Conservation (phyloP, 2,888 invertebrate species). For the Fabriciana adippe region DNA sequence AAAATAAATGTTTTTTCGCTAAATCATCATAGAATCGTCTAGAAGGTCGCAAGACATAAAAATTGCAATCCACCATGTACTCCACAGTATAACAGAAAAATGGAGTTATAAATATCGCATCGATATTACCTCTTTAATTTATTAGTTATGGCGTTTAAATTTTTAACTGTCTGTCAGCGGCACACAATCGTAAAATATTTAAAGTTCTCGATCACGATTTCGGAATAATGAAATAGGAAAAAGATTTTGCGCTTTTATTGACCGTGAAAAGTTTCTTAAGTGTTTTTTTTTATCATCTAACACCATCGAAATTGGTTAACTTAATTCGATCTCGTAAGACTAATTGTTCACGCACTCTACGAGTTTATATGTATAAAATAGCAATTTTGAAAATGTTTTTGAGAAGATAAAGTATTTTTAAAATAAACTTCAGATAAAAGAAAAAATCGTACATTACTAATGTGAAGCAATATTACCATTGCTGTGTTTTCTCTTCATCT, state of each 20-base stretch:
- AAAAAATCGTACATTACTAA: background rate
- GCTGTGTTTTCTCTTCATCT: too few relatives aligned
- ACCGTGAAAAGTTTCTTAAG: conserved; percentile 50
- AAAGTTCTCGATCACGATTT: conserved; percentile 50
- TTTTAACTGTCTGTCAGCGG: conserved; percentile 29
- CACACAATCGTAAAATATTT: conserved; percentile 39
- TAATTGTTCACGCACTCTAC: conserved; percentile 1
- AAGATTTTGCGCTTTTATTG: conserved; percentile 54
- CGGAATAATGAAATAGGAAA: conserved; percentile 50
- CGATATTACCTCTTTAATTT: conserved; percentile 31
- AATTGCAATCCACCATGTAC: conserved; percentile 18
- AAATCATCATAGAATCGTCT: background rate
- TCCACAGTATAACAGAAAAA: conserved; percentile 28
- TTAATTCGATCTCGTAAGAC: conserved; percentile 14
- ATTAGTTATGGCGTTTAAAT: conserved; percentile 34
- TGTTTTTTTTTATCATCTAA: conserved; percentile 25
- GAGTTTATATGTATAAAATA: background rate
- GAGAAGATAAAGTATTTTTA: background rate
- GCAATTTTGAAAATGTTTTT: background rate
- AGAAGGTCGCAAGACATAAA: background rate
- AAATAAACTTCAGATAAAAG: background rate
- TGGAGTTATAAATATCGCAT: conserved; percentile 32
- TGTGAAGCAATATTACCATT: too few relatives aligned
- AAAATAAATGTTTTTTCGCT: too few relatives aligned
- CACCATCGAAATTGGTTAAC: conserved; percentile 4